Evolutionary conservation across 2,113 vertebrate genomes (phyloP).

Genomic region (Caranx melampygus): DNA sequence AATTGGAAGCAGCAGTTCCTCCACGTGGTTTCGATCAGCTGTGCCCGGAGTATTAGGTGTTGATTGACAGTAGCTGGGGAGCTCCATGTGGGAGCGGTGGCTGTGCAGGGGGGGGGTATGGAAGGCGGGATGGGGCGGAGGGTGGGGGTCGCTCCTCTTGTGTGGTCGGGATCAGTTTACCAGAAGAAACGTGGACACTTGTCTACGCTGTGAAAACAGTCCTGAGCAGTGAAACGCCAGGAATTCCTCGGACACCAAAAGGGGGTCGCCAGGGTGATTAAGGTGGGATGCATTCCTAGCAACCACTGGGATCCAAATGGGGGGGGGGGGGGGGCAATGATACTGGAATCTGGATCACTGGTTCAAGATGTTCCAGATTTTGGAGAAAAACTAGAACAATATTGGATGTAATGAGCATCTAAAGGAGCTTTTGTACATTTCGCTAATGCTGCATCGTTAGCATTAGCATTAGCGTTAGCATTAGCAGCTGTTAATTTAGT

Average conservation of each 20-base stretch:
- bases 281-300: constrained; percentile 53
- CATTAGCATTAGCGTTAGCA: too few relatives aligned
- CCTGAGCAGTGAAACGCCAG: constrained; percentile 1
- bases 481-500: too few relatives aligned
- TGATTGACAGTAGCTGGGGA: constrained; percentile 43
- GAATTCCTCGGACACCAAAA: constrained; percentile 44
- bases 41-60: not conserved
- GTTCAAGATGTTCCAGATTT: not conserved
- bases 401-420: too few relatives aligned
- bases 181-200: constrained; percentile 46
- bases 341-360: not conserved
- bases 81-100: not conserved
- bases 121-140: not conserved
- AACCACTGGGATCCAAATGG: constrained; percentile 8
- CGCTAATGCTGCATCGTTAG: too few relatives aligned
- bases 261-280: constrained; percentile 48
- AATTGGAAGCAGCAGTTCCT: constrained; percentile 33
- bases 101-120: not conserved
- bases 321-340: not conserved
- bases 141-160: constrained; percentile 40
- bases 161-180: constrained; percentile 73
- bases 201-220: constrained; percentile 60
- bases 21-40: constrained; percentile 60
- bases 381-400: not conserved
- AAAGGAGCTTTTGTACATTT: too few relatives aligned